Percentiles rank a stretch among this genome's conserved stretches.
Conservation (phyloP, 2,888 invertebrate genomes). For the Iselma pallidipennis region DNA sequence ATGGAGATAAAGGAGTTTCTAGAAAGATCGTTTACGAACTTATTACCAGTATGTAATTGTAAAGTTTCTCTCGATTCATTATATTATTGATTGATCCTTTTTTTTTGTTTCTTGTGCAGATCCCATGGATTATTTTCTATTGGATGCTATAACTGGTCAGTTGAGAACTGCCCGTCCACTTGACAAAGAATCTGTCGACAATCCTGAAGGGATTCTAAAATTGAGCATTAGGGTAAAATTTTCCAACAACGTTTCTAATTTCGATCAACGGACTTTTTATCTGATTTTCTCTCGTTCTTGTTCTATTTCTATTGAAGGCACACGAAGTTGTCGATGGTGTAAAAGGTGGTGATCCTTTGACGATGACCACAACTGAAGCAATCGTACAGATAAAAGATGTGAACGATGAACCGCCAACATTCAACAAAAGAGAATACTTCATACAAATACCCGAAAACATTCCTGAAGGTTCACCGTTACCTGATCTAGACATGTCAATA, state of each 20-base stretch:
- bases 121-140: slow-evolving; percentile 83
- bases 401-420: slow-evolving; percentile 85
- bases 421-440: slow-evolving; percentile 79
- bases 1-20: slow-evolving; percentile 83
- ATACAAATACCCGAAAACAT: slow-evolving; percentile 83
- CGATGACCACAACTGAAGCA: slow-evolving; percentile 72
- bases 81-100: not conserved
- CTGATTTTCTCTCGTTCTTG: no score
- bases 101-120: slow-evolving; percentile 58
- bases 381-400: slow-evolving; percentile 86
- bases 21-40: slow-evolving; percentile 78
- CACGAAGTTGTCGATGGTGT: slow-evolving; percentile 76
- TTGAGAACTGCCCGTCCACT: slow-evolving; percentile 81
- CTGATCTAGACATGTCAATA: slow-evolving; percentile 82
- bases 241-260: not conserved
- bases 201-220: slow-evolving; percentile 77
- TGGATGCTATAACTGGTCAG: slow-evolving; percentile 80
- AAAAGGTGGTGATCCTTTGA: slow-evolving; percentile 68
- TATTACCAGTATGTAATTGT: slow-evolving; percentile 69
- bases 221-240: slow-evolving; percentile 70
- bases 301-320: slow-evolving; percentile 59
- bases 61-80: not conserved
- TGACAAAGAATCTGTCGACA: slow-evolving; percentile 81
- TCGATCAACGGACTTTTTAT: not conserved
- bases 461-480: slow-evolving; percentile 77